Conservation (phyloP, 1,140 invertebrate genomes). For the Orussus abietinus region DNA sequence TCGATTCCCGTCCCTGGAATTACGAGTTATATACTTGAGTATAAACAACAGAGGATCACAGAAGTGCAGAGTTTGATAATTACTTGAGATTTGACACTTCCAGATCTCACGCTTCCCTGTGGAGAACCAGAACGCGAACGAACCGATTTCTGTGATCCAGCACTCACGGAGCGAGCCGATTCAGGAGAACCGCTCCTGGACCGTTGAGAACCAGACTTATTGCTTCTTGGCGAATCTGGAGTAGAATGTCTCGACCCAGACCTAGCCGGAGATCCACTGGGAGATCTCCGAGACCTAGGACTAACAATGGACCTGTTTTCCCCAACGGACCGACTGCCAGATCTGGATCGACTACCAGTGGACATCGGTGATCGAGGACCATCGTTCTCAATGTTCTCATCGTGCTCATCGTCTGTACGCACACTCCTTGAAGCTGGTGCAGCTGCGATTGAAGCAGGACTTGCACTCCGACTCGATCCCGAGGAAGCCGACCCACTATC, state of each 20-base stretch:
- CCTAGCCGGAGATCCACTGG: slow-evolving; percentile 35
- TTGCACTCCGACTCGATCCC: slow-evolving; percentile 41
- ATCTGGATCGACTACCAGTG: slow-evolving; percentile 37
- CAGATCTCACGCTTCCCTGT: slow-evolving; percentile 29
- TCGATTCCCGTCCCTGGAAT: slow-evolving; percentile 29
- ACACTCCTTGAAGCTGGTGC: slow-evolving; percentile 30
- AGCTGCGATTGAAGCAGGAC: slow-evolving; percentile 30
- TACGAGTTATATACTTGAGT: no score
- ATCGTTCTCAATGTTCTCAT: no score
- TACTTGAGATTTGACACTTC: slow-evolving; percentile 27
- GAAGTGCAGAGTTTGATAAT: no score
- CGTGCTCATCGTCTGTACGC: slow-evolving; percentile 34
- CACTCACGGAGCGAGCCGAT: slow-evolving; percentile 43
- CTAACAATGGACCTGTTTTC: slow-evolving; percentile 37
- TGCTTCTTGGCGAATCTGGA: slow-evolving; percentile 31
- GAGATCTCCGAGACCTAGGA: slow-evolving; percentile 35
- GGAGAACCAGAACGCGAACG: slow-evolving; percentile 27
- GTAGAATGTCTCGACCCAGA: slow-evolving; percentile 39
- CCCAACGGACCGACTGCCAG: slow-evolving; percentile 34
- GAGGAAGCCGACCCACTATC: slow-evolving; percentile 46
- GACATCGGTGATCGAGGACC: slow-evolving; percentile 32
- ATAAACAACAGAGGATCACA: no score
- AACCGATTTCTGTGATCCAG: slow-evolving; percentile 36
- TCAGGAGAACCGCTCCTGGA: slow-evolving; percentile 27
- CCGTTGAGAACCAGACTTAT: slow-evolving; percentile 31